phyloP scores from a whole-genome alignment of 2,797 vertebrate genomes.

The Carcharodon carcharias region DNA sequence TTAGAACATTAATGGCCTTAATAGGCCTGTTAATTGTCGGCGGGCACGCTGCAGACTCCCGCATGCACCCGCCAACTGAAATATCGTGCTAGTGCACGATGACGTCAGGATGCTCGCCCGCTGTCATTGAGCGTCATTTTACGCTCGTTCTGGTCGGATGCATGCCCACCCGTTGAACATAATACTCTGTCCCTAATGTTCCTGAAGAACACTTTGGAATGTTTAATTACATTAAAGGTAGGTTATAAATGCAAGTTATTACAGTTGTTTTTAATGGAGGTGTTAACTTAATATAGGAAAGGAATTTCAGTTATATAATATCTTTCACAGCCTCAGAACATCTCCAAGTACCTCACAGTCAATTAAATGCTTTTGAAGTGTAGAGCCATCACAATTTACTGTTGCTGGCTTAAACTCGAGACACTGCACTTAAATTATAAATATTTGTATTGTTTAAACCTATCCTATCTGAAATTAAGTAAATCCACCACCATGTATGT shows the following conservation, averaged over 20 bases:
- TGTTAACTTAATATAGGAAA: not conserved
- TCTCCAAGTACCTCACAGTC: not conserved
- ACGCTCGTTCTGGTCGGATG: no score
- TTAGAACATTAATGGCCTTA: no score
- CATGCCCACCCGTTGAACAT: no score
- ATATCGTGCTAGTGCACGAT: no score
- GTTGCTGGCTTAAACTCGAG: not conserved
- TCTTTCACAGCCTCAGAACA: not conserved
- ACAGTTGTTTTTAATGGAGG: not conserved
- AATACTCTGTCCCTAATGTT: no score
- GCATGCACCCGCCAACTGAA: no score
- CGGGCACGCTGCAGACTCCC: no score
- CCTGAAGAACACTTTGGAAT: no score
- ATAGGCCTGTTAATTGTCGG: no score
- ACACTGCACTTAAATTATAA: not conserved
- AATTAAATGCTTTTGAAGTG: not conserved
- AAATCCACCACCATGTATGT: not conserved
- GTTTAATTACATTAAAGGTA: not conserved
- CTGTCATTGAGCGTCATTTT: no score
- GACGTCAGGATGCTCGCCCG: no score
- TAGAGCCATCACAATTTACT: not conserved
- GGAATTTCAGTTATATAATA: not conserved
- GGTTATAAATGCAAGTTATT: not conserved
- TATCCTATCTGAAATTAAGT: not conserved
- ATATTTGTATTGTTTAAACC: not conserved